Base-by-base conservation (phyloP, 2,113 vertebrate genomes). In the Myrmophylax atrothorax region DNA sequence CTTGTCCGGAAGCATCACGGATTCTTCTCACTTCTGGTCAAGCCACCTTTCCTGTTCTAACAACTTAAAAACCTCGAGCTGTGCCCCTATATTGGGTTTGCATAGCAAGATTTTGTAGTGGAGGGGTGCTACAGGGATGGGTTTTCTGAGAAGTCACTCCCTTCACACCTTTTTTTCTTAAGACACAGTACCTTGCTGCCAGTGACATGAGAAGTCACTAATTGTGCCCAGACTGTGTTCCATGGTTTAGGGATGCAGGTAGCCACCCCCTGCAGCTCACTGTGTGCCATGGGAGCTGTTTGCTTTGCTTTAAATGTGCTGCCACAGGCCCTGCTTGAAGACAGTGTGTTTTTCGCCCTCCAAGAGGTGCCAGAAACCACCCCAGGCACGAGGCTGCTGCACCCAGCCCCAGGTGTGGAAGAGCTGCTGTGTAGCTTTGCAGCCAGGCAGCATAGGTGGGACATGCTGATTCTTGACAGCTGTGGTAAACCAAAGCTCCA, bases 131-230 rank as follows among this genome's bases (percentile, higher is more conserved):
- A n/a, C 28, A 74, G 19, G 38, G 33, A 17, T 68, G 46, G 46
- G 19, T 82, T 75, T 89, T 68, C 46, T 82, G n/a, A 75, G 38
- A 75, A 82, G 87, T 47, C 46, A 49, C 38, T 16, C 10, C 40
- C 25, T 52, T 58, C 56, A 67, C 2, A 0, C 82, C 31, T 80
- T 44, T 76, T 73, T 64, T 86, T n/a, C 46, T 55, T 6, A n/a
- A 37, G 55, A 35, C 23, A 18, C 0, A 0, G 35, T 22, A 33
- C 14, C 0, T 46, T 56, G 17, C 33, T 50, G 74, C 49, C 33
- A 55, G 58, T 24, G 58, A 28, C 3, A 5, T 8, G 28, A 63
- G 49, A 59, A 86, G 67, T 50, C 29, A 11, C 26, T 17, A 9
- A 25, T 2, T 17, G 13, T 8, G 7, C 44, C 35, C 16, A 37